These are phyloP conservation scores for Lophochroa leadbeateri DNA, from an alignment of 2,113 vertebrate species.

Conservation along the genomic window DNA sequence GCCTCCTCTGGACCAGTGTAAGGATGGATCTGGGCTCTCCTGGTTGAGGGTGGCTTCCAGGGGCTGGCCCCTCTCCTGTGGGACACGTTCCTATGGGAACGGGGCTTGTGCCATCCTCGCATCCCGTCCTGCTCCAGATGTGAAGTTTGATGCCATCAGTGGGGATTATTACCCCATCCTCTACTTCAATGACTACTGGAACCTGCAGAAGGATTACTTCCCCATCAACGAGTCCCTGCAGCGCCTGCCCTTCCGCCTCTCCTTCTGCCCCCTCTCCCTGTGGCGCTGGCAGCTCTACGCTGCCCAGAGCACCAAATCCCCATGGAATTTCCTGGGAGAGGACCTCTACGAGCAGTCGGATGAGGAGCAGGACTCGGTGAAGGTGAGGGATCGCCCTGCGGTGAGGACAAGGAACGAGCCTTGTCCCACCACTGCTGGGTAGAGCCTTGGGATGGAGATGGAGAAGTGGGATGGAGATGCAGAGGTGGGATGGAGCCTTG, in stretches of 20 bases:
- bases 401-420: no score
- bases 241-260: slow-evolving; percentile 84
- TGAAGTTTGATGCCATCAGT: slow-evolving; percentile 93
- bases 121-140: slow-evolving; percentile 72
- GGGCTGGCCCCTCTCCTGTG: neutral
- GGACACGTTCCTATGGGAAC: neutral
- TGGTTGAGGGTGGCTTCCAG: neutral
- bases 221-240: slow-evolving; percentile 87
- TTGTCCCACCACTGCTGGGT: neutral
- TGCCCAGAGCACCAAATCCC: slow-evolving; percentile 85
- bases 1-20: slow-evolving; percentile 92
- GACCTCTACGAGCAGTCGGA: slow-evolving; percentile 95
- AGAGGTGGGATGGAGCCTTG: no score
- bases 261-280: slow-evolving; percentile 90
- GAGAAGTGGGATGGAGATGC: no score
- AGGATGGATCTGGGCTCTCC: slow-evolving; percentile 16
- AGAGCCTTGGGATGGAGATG: no score
- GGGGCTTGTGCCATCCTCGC: no score
- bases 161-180: slow-evolving; percentile 95
- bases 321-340: slow-evolving; percentile 93
- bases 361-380: slow-evolving; percentile 95
- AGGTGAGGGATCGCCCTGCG: slow-evolving; percentile 58
- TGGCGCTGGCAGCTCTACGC: slow-evolving; percentile 98
- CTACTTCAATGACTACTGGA: slow-evolving; percentile 98
- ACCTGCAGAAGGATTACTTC: slow-evolving; percentile 94